Percentiles rank a stretch among this genome's conserved stretches.
Evolutionary conservation across 2,113 vertebrate genomes (phyloP).

Genomic region (Irena cyanogastra): DNA sequence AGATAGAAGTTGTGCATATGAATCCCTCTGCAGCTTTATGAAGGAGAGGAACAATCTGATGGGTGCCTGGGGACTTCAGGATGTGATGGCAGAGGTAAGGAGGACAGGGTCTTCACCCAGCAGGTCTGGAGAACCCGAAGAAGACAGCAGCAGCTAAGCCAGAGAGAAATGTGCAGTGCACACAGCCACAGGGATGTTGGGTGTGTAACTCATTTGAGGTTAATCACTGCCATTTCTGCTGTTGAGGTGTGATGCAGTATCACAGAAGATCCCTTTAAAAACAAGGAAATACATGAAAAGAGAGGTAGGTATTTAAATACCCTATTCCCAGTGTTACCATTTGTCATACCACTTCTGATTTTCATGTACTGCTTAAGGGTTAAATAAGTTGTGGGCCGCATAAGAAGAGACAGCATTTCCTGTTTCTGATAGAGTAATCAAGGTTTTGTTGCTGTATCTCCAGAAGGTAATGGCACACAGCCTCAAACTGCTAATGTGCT

Average conservation of each 20-base stretch:
- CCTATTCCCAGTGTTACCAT: not conserved
- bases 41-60: not conserved
- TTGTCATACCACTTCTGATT: not conserved
- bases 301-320: not conserved
- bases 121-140: not conserved
- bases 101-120: not conserved
- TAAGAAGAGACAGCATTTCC: not conserved
- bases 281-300: not conserved
- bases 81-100: not conserved
- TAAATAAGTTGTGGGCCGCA: not conserved
- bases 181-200: not conserved
- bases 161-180: not conserved
- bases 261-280: not conserved
- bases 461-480: not conserved
- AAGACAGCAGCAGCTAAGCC: not conserved
- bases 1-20: not conserved
- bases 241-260: not conserved
- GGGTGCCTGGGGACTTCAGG: not conserved
- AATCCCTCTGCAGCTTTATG: not conserved
- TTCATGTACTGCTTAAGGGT: not conserved
- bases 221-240: not conserved
- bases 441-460: not conserved
- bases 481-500: not conserved
- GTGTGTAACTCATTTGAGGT: not conserved
- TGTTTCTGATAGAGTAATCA: not conserved